Evolutionary conservation across 2,888 invertebrate genomes (phyloP).

Genomic region (Campoplex capitator): DNA sequence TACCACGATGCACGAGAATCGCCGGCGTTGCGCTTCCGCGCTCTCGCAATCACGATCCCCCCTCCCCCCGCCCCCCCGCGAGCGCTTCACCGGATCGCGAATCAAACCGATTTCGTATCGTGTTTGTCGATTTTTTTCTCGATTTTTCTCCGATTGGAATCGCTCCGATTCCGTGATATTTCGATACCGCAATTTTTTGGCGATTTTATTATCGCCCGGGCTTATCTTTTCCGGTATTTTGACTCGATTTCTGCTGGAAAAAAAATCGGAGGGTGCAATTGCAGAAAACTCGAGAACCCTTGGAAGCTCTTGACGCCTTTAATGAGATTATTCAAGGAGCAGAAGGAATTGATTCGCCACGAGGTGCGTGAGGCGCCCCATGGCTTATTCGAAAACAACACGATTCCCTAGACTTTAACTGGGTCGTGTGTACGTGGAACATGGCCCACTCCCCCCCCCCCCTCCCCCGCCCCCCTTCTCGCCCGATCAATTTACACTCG

Average conservation of each 20-base stretch:
- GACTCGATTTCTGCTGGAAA: too few species aligned
- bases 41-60: constrained; percentile 45
- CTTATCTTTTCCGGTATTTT: neutral
- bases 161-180: neutral
- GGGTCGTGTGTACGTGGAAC: constrained; percentile 57
- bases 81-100: neutral
- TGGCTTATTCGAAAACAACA: neutral
- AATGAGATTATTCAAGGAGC: too few species aligned
- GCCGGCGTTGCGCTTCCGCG: constrained; percentile 64
- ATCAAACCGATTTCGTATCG: too few species aligned
- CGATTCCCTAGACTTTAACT: constrained; percentile 41
- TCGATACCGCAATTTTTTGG: neutral
- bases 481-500: neutral
- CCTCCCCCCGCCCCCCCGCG: neutral
- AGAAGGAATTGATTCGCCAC: neutral
- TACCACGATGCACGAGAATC: constrained; percentile 57
- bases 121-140: neutral
- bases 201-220: neutral
- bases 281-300: too few species aligned
- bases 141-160: neutral
- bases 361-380: neutral
- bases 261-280: too few species aligned
- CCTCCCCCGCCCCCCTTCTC: neutral
- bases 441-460: neutral
- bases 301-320: too few species aligned